Evolutionary conservation across 2,888 invertebrate species (phyloP).

Genomic region (Gymnosoma rotundatum): DNA sequence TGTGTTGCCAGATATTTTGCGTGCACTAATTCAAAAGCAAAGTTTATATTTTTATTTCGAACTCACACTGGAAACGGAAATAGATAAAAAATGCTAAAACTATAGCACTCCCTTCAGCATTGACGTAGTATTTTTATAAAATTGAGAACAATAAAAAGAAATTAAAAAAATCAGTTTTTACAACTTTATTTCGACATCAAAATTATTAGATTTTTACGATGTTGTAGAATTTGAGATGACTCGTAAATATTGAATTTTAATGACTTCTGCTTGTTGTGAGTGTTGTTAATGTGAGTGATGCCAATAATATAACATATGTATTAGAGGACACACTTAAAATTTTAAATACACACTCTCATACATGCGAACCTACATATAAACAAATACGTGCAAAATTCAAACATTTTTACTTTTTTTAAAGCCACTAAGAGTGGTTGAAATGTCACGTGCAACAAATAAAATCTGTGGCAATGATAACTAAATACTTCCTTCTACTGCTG

Average conservation of each 20-base stretch:
- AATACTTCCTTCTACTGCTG: conserved; percentile 30
- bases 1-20: too few species aligned
- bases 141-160: conserved; percentile 41
- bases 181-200: conserved; percentile 56
- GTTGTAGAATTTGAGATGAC: conserved; percentile 51
- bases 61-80: too few species aligned
- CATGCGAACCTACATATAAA: not conserved
- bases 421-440: conserved; percentile 40
- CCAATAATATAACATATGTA: not conserved
- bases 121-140: conserved; percentile 9
- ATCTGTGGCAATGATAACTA: conserved; percentile 45
- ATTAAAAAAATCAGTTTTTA: conserved; percentile 66
- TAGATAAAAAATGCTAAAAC: not conserved
- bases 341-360: too few species aligned
- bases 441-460: conserved; percentile 69
- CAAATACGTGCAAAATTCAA: not conserved
- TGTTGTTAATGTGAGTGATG: conserved; percentile 8
- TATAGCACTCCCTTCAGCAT: too few species aligned
- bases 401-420: too few species aligned
- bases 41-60: too few species aligned
- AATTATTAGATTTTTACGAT: conserved; percentile 48
- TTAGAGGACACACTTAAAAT: too few species aligned
- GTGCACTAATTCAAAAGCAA: too few species aligned
- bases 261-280: conserved; percentile 10
- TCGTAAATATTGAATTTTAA: conserved; percentile 52